A percentile compares a stretch with the other conserved stretches of the same genome.
phyloP scores from a whole-genome alignment of 92 coral and sea anemone genomes.

The Diadumene lineata region DNA sequence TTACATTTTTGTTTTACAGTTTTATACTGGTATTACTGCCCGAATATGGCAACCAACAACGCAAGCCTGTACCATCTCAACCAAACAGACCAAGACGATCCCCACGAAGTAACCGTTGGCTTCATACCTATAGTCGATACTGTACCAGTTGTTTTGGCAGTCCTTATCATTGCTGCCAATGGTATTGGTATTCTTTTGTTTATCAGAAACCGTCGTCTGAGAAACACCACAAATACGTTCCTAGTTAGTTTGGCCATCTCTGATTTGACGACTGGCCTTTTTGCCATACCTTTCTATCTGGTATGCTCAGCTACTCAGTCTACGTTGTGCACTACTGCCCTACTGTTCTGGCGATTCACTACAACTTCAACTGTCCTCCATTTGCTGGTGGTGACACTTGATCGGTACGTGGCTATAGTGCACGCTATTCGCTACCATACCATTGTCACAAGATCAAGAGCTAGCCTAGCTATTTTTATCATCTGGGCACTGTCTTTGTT shows the following conservation, averaged over 20 bases:
- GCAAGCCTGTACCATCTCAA: neutral
- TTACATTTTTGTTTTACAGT: too few relatives aligned
- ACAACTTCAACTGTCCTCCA: conserved; percentile 85
- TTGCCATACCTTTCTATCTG: conserved; percentile 74
- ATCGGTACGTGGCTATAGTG: conserved; percentile 84
- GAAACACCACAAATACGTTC: conserved; percentile 60
- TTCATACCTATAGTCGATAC: conserved; percentile 47
- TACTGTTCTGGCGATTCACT: conserved; percentile 56
- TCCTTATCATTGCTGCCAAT: conserved; percentile 53
- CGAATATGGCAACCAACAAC: neutral
- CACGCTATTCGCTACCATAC: conserved; percentile 59
- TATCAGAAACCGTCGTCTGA: conserved; percentile 46
- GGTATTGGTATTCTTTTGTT: conserved; percentile 49
- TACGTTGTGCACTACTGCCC: conserved; percentile 45
- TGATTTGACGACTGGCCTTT: conserved; percentile 66
- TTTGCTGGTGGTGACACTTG: conserved; percentile 67
- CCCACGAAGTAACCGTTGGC: neutral
- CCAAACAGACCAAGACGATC: neutral
- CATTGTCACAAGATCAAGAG: conserved; percentile 41
- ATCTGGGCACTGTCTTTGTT: conserved; percentile 41
- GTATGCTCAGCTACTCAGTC: conserved; percentile 51
- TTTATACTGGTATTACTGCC: too few relatives aligned
- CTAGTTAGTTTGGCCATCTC: conserved; percentile 79
- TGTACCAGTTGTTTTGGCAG: conserved; percentile 44
- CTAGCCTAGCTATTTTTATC: conserved; percentile 20